Percentiles rank a stretch among this genome's conserved stretches.
These are phyloP conservation scores for Lepeophtheirus nordmannii DNA, from an alignment of 2,888 invertebrate species.

Conservation along the genomic window DNA sequence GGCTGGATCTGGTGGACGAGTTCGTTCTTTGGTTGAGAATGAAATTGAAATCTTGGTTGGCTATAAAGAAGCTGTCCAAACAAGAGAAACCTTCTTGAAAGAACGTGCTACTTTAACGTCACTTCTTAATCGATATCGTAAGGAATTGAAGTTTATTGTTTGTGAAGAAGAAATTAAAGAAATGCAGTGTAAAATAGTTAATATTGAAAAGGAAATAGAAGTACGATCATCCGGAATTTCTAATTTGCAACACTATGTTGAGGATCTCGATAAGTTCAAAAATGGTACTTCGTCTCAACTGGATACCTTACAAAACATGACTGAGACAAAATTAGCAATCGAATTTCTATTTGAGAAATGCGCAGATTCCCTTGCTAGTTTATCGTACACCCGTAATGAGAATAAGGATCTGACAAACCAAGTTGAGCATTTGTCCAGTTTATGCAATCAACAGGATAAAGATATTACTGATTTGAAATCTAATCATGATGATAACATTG, in stretches of 20 bases:
- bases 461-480: conserved; percentile 32
- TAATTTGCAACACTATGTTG: neutral
- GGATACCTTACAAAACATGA: conserved; percentile 30
- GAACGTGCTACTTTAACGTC: conserved; percentile 4
- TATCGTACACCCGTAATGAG: neutral
- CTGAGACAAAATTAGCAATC: conserved; percentile 34
- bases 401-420: too few relatives aligned
- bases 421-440: neutral
- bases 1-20: conserved; percentile 8
- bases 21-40: neutral
- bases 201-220: conserved; percentile 1
- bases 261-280: neutral
- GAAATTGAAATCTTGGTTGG: conserved; percentile 17
- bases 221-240: neutral
- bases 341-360: conserved; percentile 30
- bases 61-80: conserved; percentile 19
- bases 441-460: neutral
- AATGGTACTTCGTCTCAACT: neutral
- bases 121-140: too few relatives aligned
- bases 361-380: conserved; percentile 28
- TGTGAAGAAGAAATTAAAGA: neutral
- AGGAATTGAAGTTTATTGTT: neutral
- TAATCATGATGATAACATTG: conserved; percentile 42
- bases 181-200: neutral
- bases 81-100: neutral